These are phyloP conservation scores for Bovichtus variegatus DNA, from an alignment of 2,797 vertebrate species.

Conservation along the genomic window DNA sequence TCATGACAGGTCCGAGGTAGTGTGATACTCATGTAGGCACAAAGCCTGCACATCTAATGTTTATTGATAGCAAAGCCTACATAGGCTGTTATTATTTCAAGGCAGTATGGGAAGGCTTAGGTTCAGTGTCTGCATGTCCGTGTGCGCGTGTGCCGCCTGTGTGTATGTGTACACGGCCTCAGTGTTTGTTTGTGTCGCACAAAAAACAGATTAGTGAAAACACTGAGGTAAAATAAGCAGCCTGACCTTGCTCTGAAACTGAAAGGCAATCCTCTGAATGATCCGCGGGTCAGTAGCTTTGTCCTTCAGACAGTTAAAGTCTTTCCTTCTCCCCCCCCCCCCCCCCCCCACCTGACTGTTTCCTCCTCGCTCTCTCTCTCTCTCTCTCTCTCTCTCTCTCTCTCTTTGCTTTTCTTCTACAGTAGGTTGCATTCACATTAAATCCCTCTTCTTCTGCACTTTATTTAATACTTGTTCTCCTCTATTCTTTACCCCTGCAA, in stretches of 20 bases:
- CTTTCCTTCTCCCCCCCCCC: constrained; percentile 82
- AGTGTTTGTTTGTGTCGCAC: constrained; percentile 84
- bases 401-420: constrained; percentile 58
- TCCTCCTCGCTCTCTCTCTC: constrained; percentile 29
- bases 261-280: constrained; percentile 89
- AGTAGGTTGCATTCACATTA: constrained; percentile 59
- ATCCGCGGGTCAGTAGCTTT: constrained; percentile 88
- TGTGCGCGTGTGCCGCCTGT: constrained; percentile 30
- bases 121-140: constrained; percentile 56
- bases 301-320: constrained; percentile 89
- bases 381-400: constrained; percentile 41
- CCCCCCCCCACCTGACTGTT: constrained; percentile 46
- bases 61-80: constrained; percentile 82
- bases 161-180: constrained; percentile 49
- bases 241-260: constrained; percentile 88
- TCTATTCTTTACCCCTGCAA: constrained; percentile 34
- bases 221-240: constrained; percentile 88
- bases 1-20: constrained; percentile 74
- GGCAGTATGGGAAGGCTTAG: constrained; percentile 74
- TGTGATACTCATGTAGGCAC: constrained; percentile 74
- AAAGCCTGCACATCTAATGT: constrained; percentile 79
- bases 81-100: constrained; percentile 79
- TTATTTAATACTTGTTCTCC: constrained; percentile 50
- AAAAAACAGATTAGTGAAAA: constrained; percentile 89
- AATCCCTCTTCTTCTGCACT: constrained; percentile 49